Base-by-base conservation (phyloP, 2,888 invertebrate genomes). In the Polia nebulosa region DNA sequence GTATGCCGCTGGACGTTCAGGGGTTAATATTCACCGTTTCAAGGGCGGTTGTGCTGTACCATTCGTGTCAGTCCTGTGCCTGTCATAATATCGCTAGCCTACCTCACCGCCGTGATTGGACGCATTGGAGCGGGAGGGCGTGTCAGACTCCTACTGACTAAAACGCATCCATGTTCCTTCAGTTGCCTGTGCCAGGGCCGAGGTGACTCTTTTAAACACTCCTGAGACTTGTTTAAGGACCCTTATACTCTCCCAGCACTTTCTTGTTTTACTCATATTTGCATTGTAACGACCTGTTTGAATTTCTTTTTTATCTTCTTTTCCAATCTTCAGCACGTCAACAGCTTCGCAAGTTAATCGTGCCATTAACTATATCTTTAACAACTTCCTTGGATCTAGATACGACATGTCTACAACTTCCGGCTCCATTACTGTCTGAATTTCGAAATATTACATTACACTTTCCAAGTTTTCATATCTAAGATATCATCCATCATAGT, bases 381-480 rank as follows among this genome's bases (percentile, higher is more conserved):
- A 36, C 36, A 7, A 52, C 69, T 41, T 57, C 56, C 41, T 22
- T 20, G 22, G 55, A 60, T 56, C 45, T 20, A 61, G 76, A 69
- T 70, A 58, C 15, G 8, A 27, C 29, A 0, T 58, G 44, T 53
- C 15, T 7, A 39, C 36, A 1, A 62, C 47, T 70, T 74, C 71
- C 76, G 59, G 13, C 20, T 55, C n/a, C 45, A 57, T 74, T 56
- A 58, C 27, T n/a, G n/a, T 47, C 3, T 53, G n/a, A 34, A 71
- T 75, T 77, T 58, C 29, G 49, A 71, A 77, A 75, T 77, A 72
- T 77, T 60, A 51, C 51, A 47, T 56, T 71, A 25, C 32, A 64
- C 78, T 75, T 75, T 77, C 72, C 51, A 75, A 64, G 2, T 51
- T 25, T 47, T 39, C 17, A 47, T 41, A 45, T 53, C 13, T 13